Conservation (phyloP, 2,888 invertebrate genomes). For the Unio pictorum region DNA sequence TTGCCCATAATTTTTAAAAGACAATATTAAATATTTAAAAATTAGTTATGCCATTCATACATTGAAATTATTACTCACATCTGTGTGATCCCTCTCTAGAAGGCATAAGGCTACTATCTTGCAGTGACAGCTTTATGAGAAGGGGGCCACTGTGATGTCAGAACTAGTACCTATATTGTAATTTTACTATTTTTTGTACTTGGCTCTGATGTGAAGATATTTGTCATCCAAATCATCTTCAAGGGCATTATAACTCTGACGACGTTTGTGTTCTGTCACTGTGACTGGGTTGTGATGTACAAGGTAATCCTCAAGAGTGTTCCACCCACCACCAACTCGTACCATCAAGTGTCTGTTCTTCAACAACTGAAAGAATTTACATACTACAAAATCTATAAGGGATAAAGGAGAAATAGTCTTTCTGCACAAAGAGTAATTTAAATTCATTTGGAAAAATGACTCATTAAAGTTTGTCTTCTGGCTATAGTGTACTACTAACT, state of each 20-base stretch:
- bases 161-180: no score
- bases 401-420: neutral
- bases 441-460: neutral
- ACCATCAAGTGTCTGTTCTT: slow-evolving; percentile 79
- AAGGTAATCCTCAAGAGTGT: slow-evolving; percentile 65
- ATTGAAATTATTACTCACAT: no score
- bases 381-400: neutral
- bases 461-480: no score
- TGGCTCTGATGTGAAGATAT: slow-evolving; percentile 53
- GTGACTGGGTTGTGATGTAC: slow-evolving; percentile 89
- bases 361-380: slow-evolving; percentile 78
- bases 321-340: slow-evolving; percentile 67
- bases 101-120: no score
- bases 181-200: slow-evolving; percentile 32
- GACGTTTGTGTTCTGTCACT: slow-evolving; percentile 53
- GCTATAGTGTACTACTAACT: no score
- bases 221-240: slow-evolving; percentile 41
- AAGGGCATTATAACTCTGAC: slow-evolving; percentile 27
- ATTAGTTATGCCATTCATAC: no score
- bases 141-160: no score
- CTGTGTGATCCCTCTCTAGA: no score
- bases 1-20: no score
- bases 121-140: no score
- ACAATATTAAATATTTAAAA: no score
- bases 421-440: neutral